Evolutionary conservation across 1,140 invertebrate genomes (phyloP), one percentile per base, ranked within the genome.

Genomic region (Ephestia elutella): DNA sequence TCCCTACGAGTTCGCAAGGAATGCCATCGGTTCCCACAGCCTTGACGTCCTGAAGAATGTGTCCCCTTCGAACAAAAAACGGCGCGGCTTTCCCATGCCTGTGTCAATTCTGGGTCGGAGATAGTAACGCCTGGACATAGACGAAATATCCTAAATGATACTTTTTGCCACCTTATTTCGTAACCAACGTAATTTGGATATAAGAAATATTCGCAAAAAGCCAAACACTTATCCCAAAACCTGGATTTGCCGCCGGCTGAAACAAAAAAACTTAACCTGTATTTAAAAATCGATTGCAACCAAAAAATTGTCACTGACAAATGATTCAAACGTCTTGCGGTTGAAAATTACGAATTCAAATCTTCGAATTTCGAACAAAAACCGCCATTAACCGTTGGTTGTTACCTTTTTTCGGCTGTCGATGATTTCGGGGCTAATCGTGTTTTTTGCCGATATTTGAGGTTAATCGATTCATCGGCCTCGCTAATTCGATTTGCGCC

Each of bases 221-320:
- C 57, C 48, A 49, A 56, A 62, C 62, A 55, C 56, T 62, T 65
- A 54, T 56, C 64, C 66, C 61, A 66, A 70, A 73, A 70, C 44
- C 58, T 61, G 68, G 76, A 73, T 71, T 20, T 58, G 62, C 48
- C 54, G 60, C 70, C 57, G 53, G 55, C 68, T 57, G 65, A 56
- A 53, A 49, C 55, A 60, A 79, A 80, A 80, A 79, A 71, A 53
- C 69, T 73, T 73, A 81, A 80, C 80, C 78, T 82, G 82, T 87
- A 81, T 83, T 83, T 83, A 80, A 83, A 81, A 83, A 81, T 85
- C 80, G 84, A 84, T 87, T 82, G 82, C 74, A 76, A 73, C 77
- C 73, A 84, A 87, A 84, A 87, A 86, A 87, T 86, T 86, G 84
- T 87, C 84, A 87, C 81, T 86, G 84, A 87, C 84, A 87, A 87